Percentiles rank a stretch among this genome's conserved stretches.
Evolutionary conservation across 2,888 invertebrate genomes (phyloP).

Genomic region (Ormyrus rosae): DNA sequence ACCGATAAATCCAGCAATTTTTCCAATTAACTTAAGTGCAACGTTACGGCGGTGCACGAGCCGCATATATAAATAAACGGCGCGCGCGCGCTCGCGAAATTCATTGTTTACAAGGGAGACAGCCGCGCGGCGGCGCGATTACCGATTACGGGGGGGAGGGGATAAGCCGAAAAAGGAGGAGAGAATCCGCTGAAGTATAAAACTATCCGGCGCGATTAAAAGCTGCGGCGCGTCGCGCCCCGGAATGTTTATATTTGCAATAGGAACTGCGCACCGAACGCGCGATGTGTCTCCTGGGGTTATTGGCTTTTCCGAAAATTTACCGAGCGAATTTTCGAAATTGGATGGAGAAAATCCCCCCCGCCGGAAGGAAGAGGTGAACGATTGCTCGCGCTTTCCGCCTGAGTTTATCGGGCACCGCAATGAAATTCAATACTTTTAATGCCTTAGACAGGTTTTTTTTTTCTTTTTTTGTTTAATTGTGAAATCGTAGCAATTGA

Average conservation of each 20-base stretch:
- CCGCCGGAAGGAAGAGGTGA: not conserved
- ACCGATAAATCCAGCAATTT: conserved; percentile 53
- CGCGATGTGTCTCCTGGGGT: not conserved
- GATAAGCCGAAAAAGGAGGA: not conserved
- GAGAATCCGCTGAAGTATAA: no score
- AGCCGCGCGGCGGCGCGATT: conserved; percentile 24
- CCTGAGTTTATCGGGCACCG: no score
- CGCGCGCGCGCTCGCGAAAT: conserved; percentile 37
- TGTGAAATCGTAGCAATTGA: no score
- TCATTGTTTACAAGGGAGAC: conserved; percentile 51
- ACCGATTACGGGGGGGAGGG: conserved; percentile 29
- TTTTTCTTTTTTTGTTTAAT: no score
- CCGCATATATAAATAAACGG: conserved; percentile 22
- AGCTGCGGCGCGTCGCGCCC: not conserved
- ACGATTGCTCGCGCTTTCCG: not conserved
- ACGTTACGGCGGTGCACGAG: not conserved
- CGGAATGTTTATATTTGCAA: not conserved
- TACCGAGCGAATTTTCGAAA: conserved; percentile 29
- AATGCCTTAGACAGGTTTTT: no score
- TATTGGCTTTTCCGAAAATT: conserved; percentile 21
- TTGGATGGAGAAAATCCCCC: not conserved
- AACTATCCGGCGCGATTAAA: not conserved
- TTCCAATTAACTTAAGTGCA: conserved; percentile 56
- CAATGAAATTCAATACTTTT: no score
- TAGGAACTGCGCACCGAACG: conserved; percentile 5